phyloP scores from a whole-genome alignment of 2,113 vertebrate genomes.

The Himantopus leucocephalus region DNA sequence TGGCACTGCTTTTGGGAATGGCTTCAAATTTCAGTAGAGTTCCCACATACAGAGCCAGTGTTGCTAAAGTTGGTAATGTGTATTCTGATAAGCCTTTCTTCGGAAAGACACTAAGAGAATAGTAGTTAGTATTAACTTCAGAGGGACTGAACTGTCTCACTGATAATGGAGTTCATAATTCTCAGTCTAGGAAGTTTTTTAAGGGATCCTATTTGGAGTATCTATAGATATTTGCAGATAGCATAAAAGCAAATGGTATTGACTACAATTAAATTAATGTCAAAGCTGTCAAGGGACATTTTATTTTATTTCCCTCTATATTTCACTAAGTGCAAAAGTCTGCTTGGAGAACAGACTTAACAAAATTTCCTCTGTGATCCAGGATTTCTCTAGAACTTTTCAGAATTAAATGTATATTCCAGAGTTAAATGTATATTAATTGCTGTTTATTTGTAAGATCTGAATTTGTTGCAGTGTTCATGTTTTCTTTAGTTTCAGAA shows the following conservation, averaged over 20 bases:
- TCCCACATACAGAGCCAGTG: background rate
- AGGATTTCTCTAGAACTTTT: background rate
- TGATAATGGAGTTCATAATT: background rate
- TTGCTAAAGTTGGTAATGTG: background rate
- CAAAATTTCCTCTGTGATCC: background rate
- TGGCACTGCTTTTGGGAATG: background rate
- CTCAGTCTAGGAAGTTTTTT: background rate
- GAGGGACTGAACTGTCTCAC: background rate
- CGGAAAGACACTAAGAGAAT: background rate
- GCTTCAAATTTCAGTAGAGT: background rate
- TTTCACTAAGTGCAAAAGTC: background rate
- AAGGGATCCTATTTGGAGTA: background rate
- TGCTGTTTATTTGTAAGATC: background rate
- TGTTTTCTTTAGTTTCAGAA: background rate
- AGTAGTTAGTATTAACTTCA: background rate
- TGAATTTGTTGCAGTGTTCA: background rate
- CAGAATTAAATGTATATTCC: background rate
- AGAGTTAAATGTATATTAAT: background rate
- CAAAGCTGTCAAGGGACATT: background rate
- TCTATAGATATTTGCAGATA: background rate
- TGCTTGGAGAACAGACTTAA: background rate
- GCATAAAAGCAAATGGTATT: background rate
- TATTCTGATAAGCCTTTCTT: background rate
- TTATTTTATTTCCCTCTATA: background rate
- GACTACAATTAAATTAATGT: background rate